Evolutionary conservation across 92 coral and sea anemone species (phyloP).

Genomic region (Epizoanthus fatuus): DNA sequence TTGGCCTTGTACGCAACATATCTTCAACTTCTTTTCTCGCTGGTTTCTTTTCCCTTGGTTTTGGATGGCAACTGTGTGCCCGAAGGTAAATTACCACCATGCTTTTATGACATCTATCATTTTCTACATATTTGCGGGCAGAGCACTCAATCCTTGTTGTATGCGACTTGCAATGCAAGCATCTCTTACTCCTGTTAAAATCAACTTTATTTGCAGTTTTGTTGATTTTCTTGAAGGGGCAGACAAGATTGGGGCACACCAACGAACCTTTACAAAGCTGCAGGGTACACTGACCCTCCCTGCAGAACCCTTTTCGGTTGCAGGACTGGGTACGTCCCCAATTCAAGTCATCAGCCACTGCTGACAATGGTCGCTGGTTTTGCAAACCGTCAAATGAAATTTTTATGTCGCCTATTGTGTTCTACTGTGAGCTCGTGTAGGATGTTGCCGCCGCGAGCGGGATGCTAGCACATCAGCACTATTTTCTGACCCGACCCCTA

Average conservation of each 20-base stretch:
- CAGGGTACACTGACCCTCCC: not conserved
- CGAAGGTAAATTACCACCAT: slow-evolving; percentile 41
- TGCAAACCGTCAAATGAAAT: too few relatives aligned
- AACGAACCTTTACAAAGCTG: slow-evolving; percentile 37
- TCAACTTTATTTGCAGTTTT: slow-evolving; percentile 45
- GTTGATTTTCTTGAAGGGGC: slow-evolving; percentile 41
- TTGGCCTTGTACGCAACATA: too few relatives aligned
- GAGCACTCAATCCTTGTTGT: too few relatives aligned
- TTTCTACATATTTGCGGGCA: slow-evolving; percentile 58
- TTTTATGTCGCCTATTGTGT: too few relatives aligned
- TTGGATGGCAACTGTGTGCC: slow-evolving; percentile 31
- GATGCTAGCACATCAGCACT: too few relatives aligned
- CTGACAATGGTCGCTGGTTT: not conserved
- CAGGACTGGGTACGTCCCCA: slow-evolving; percentile 18
- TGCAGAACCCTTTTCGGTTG: slow-evolving; percentile 42
- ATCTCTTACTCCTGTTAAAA: slow-evolving; percentile 20
- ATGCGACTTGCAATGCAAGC: slow-evolving; percentile 43
- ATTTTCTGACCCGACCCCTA: too few relatives aligned
- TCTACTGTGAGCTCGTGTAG: too few relatives aligned
- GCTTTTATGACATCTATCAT: slow-evolving; percentile 63
- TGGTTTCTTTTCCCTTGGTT: slow-evolving; percentile 24
- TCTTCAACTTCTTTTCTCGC: slow-evolving; percentile 18
- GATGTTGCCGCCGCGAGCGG: too few relatives aligned
- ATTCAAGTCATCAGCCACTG: not conserved
- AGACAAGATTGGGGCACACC: slow-evolving; percentile 34